Evolutionary conservation across 2,888 invertebrate species (phyloP), one percentile per base, ranked within the genome.

Genomic region (Cerceris ruficornis): DNA sequence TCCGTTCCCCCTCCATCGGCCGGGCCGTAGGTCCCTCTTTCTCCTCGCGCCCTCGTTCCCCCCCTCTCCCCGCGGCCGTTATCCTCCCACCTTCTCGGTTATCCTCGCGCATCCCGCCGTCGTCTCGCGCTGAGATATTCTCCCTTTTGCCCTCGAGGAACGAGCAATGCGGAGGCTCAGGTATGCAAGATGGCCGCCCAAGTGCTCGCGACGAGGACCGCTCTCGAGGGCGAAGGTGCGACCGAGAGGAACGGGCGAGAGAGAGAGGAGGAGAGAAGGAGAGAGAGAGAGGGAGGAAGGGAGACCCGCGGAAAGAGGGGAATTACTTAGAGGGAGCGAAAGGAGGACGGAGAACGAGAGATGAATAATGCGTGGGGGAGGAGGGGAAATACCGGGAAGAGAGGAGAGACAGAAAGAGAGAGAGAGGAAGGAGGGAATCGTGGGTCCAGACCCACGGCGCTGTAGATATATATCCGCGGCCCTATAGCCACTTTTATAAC

Each of bases 131-230:
- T 88, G 88, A 91, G 92, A 91, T 92, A 92, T 91, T 91, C 91
- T 91, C 91, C 91, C 92, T 92, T 92, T 92, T 92, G 92, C 92
- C 92, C 92, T 92, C 92, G 89, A 92, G 92, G 91, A 91, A 91
- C 90, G 90, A 91, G 92, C 92, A 91, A 92, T 92, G 92, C 91
- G 90, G 91, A 92, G 91, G 90, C 92, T 92, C 92, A 93, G 93
- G 93, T 93, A 93, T 93, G 92, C 93, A 93, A 93, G 93, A 93
- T 93, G 93, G 93, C 93, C 91, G 92, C 81, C 83, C 74, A 73
- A 85, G 85, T 81, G 77, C 79, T 76, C 73, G 80, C 84, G 75
- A 80, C 64, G 74, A 77, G 77, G 82, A 86, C 74, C 69, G 78
- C 64, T 78, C 70, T 75, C 76, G 68, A 64, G 69, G 68, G 43